Percentiles rank a stretch among this genome's conserved stretches.
Evolutionary conservation across 1,140 invertebrate species (phyloP).

Genomic region (Chrysoperla carnea): DNA sequence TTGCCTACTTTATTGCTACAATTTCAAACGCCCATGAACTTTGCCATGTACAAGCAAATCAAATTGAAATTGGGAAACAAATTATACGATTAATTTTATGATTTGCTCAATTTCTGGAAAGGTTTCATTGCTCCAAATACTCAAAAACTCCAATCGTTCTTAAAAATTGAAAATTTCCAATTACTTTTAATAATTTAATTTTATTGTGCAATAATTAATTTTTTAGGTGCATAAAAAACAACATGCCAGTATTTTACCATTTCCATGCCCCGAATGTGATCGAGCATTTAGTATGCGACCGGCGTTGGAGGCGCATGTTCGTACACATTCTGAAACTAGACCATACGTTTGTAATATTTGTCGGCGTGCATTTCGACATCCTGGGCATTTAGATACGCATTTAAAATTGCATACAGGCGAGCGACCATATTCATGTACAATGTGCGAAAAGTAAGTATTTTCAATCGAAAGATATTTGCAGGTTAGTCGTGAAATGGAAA

Average conservation of each 20-base stretch:
- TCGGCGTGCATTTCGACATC: constrained; percentile 32
- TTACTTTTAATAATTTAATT: no score
- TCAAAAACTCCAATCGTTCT: no score
- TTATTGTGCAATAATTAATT: no score
- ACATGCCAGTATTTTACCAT: background rate
- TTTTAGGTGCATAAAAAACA: background rate
- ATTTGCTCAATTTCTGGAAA: no score
- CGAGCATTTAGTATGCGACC: background rate
- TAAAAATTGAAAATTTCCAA: no score
- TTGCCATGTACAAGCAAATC: no score
- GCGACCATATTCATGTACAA: constrained; percentile 34
- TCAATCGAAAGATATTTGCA: background rate
- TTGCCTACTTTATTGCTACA: no score
- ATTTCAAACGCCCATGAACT: no score
- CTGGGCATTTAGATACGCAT: constrained; percentile 40
- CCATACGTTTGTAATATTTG: constrained; percentile 31
- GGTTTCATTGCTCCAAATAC: no score
- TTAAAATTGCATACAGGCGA: constrained; percentile 51
- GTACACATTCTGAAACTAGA: constrained; percentile 13
- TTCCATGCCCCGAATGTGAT: background rate
- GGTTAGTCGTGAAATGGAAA: background rate
- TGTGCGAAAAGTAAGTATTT: constrained; percentile 28
- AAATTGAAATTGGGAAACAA: no score
- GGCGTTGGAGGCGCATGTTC: constrained; percentile 5
- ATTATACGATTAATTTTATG: no score